Evolutionary conservation across 1,140 invertebrate species (phyloP).

Genomic region (Anastrepha ludens): DNA sequence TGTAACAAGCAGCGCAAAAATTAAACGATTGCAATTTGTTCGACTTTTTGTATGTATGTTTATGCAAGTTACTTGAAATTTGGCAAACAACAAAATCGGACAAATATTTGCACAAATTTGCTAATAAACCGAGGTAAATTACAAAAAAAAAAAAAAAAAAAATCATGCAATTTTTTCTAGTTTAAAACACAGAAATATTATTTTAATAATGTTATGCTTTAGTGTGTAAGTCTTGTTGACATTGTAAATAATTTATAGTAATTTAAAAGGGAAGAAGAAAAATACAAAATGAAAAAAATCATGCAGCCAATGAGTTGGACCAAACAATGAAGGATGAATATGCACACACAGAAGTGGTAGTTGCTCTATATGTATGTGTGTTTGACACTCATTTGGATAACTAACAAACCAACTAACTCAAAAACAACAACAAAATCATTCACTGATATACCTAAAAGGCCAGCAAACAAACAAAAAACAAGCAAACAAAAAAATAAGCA

Average conservation of each 20-base stretch:
- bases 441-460: conserved; percentile 15
- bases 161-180: neutral
- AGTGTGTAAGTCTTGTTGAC: conserved; percentile 71
- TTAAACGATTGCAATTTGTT: neutral
- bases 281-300: conserved; percentile 8
- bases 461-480: conserved; percentile 19
- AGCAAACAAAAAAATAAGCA: neutral
- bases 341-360: neutral
- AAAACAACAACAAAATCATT: neutral
- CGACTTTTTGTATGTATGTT: neutral
- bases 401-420: no score
- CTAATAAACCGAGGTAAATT: neutral
- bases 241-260: conserved; percentile 68
- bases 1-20: conserved; percentile 49
- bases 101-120: neutral
- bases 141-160: neutral
- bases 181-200: conserved; percentile 46
- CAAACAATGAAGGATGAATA: neutral
- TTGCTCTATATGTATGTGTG: no score
- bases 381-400: no score
- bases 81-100: neutral
- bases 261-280: conserved; percentile 26
- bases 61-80: neutral
- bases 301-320: neutral
- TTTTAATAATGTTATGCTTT: conserved; percentile 66